Base-by-base conservation (phyloP, 92 coral and sea anemone genomes). In the Pocillopora grandis region DNA sequence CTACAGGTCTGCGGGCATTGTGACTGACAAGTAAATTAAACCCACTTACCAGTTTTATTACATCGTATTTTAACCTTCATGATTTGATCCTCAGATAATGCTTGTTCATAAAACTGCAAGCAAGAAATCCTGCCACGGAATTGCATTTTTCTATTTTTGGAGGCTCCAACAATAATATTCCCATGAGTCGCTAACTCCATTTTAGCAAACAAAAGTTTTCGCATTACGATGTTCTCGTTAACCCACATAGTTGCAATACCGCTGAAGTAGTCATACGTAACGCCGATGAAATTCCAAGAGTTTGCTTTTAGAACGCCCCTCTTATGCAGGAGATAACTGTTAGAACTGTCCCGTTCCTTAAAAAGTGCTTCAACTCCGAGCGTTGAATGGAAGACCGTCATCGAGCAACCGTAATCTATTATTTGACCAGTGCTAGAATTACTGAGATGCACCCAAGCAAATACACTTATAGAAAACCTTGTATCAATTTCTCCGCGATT, bases 261-360 rank as follows among this genome's bases (percentile, higher is more conserved):
- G 12, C 85, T 88, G 60, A 57, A 42, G 76, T 88, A 75, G 59
- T 88, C 88, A 62, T 83, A 88, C 17, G 88, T 77, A 1, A 88
- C 72, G 15, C 91, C 91, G 23, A 88, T 78, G 13, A 76, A 85
- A 82, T 88, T 88, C 91, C 91, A 88, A 61, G 61, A 73, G 84
- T 83, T 72, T 15, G 60, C 37, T 77, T 62, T 11, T 11, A 76
- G 63, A 31, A 77, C 61, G 75, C 67, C 67, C 23, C 9, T n/a
- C 69, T 79, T 52, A 49, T 65, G 48, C 9, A 79, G 75, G 31
- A 77, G 36, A 35, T 62, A 66, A 52, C 21, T 56, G 17, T 55
- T 21, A 12, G 73, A 66, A 14, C 20, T 27, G 23, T 52, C 55
- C 27, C 83, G 52, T 52, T 15, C 69, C 48, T 9, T 15, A 66